Conservation (phyloP, 2,113 vertebrate species). For the Ahaetulla prasina region DNA sequence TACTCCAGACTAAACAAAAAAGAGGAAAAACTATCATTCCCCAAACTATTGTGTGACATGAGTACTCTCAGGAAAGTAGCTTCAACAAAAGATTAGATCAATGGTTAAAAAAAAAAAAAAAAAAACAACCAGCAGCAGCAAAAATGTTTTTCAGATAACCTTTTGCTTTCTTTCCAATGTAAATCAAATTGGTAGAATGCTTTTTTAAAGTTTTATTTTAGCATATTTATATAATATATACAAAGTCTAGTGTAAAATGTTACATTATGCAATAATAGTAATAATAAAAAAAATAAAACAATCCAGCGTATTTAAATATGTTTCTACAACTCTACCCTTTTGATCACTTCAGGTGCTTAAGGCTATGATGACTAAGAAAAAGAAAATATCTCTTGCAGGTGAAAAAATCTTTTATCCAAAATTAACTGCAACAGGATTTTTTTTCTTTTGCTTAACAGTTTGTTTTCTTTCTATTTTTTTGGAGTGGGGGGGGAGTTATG, state of each 20-base stretch:
- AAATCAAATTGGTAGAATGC: background rate
- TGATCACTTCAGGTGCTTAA: background rate
- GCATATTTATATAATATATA: background rate
- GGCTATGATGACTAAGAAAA: background rate
- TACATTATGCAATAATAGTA: background rate
- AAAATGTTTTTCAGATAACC: background rate
- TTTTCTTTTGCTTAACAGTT: background rate
- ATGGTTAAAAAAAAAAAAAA: background rate
- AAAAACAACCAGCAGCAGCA: background rate
- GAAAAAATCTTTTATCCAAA: background rate
- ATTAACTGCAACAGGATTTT: background rate
- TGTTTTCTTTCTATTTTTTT: background rate
- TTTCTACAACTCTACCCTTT: background rate
- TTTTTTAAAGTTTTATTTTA: background rate
- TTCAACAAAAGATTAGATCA: background rate
- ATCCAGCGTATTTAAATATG: background rate
- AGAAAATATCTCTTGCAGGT: background rate
- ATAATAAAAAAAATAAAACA: background rate
- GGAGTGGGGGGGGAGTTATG: too few species aligned
- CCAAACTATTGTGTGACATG: slow-evolving; percentile 8
- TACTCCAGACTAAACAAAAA: slow-evolving; percentile 56
- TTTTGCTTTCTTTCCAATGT: background rate
- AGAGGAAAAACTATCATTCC: slow-evolving; percentile 39
- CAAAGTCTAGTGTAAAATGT: background rate
- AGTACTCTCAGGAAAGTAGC: background rate